Base-by-base conservation (phyloP, 1,140 invertebrate genomes). In the Zaprionus inermis region DNA sequence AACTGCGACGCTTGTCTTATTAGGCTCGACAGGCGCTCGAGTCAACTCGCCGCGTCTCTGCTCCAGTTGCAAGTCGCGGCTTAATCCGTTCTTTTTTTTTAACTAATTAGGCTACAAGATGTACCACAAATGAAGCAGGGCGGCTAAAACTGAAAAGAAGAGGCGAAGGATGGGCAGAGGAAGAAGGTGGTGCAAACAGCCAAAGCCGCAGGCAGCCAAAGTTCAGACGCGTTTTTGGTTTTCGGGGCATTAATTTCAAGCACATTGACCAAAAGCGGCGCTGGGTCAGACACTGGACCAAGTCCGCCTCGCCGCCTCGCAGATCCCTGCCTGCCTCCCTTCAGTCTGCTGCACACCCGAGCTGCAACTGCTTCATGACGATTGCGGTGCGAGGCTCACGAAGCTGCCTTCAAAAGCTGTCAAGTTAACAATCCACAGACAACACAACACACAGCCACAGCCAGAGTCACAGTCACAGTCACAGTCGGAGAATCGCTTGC, bases 361-460 rank as follows among this genome's bases (percentile, higher is more conserved):
- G 41, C 63, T 51, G 24, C 9, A 18, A 22, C 38, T 54, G 14
- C 38, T 59, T 28, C 74, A 81, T 82, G 79, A 81, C 79, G 80
- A 79, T 81, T 86, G 82, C 76, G 67, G 72, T 73, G 72, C 76
- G 73, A 83, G 75, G 66, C 83, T 88, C 83, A 88, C 83, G 83
- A 88, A 88, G 57, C 84, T 86, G 83, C 79, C 77, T 86, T 84
- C 88, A 83, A 91, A 90, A 88, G 88, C 88, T 90, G 88, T 90
- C 88, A 90, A 90, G 88, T 90, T 90, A 90, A 86, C 88, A 83
- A 90, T 86, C 88, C 88, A 69, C 88, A 69, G 81, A 90, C 77
- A 88, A 89, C 73, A 84, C 78, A 84, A 52, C 14, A 11, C 34
- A 22, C 54, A 65, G 68, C 77, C 44, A 10, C 28, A 67, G 54